These are phyloP conservation scores for Aphaenogaster rudis DNA, from an alignment of 1,140 invertebrate genomes.

Conservation along the genomic window DNA sequence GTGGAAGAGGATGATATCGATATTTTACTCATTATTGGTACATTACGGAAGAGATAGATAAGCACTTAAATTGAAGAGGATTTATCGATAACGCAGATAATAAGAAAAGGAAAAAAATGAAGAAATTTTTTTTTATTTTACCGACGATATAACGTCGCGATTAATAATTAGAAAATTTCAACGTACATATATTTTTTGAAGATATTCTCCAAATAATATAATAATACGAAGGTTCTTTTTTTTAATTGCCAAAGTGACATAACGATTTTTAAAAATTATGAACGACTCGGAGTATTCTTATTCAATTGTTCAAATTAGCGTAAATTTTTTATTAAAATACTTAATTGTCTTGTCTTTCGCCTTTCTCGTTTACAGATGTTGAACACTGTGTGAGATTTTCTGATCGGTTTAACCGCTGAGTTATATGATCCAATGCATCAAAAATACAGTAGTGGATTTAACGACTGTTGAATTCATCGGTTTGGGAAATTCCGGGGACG, in stretches of 20 bases:
- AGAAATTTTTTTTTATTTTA: neutral
- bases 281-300: neutral
- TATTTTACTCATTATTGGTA: constrained; percentile 50
- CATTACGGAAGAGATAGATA: constrained; percentile 17
- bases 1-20: constrained; percentile 37
- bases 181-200: neutral
- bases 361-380: constrained; percentile 2
- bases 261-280: neutral
- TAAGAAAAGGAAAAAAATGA: neutral
- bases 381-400: constrained; percentile 7
- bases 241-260: neutral
- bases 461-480: constrained; percentile 46
- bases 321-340: neutral
- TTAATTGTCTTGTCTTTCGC: neutral
- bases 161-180: neutral
- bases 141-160: neutral
- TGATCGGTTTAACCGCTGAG: constrained; percentile 31
- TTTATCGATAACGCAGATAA: neutral
- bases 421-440: constrained; percentile 24
- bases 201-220: neutral
- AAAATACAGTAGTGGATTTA: constrained; percentile 37
- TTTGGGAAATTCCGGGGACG: neutral
- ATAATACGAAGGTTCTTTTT: neutral
- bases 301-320: neutral
- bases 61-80: constrained; percentile 13